Evolutionary conservation across 37 sponge, comb jelly and placozoan genomes (phyloP), one percentile per base, ranked within the genome.

Genomic region (Chondrosia reniformis): DNA sequence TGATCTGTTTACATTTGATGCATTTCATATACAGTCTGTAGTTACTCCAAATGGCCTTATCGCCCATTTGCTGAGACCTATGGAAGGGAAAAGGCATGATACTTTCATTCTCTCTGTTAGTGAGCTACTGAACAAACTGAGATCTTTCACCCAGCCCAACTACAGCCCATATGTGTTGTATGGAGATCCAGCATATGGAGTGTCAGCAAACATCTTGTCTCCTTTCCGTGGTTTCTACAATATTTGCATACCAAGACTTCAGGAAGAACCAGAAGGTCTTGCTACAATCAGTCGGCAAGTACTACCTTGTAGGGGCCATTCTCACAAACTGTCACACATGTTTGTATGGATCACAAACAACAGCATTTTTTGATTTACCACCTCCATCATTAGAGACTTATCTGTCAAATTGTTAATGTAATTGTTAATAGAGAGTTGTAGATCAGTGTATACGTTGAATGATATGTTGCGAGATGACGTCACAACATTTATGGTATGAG

Each of bases 131-230:
- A 46, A 46, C 6, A 75, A 75, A 33, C 76, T 45, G 1, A 13
- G 19, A 3, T 7, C 33, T 0, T 49, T 75, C 34, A 75, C 28
- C 1, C 30, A 6, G 28, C 76, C 33, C 1, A 17, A 75, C 52
- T 54, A 34, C 46, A 1, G 8, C 19, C 55, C 76, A 31, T 75
- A 75, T 55, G 56, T 49, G 0, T 33, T 75, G 55, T 75, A 75
- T 46, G 76, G 76, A 30, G 76, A 75, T 10, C 76, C 76, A 2
- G 76, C 76, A 13, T 75, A 75, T 75, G 55, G 55, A 27, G 34
- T 75, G 4, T 19, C 76, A 1, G 31, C 36, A 37, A 75, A 46
- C 55, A 75, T 75, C 34, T 9, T 75, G 5, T 10, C 76, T 4
- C 76, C 76, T 7, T 75, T 49, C 8, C 54, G 55, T 28, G 3